Evolutionary conservation across 2,797 vertebrate genomes (phyloP).

Genomic region (Phrynocephalus vlangalii): DNA sequence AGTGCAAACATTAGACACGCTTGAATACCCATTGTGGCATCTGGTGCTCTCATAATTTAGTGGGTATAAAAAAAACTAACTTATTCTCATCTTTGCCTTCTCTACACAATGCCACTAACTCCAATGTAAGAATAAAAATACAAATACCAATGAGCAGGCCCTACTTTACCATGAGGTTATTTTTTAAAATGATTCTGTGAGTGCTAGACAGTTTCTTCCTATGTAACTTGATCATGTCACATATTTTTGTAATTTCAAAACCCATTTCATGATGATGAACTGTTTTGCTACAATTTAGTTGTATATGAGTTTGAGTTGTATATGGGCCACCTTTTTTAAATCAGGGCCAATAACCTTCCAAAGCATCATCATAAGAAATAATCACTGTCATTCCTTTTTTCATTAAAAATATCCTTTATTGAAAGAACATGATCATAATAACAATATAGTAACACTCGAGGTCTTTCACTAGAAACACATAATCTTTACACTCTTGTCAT

Average conservation of each 20-base stretch:
- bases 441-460: no score
- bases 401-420: background rate
- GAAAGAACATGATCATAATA: background rate
- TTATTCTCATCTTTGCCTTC: background rate
- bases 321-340: background rate
- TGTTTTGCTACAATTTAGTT: background rate
- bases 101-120: background rate
- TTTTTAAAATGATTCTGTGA: background rate
- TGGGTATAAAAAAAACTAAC: background rate
- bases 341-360: background rate
- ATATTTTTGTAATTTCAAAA: constrained; percentile 6
- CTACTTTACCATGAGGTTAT: background rate
- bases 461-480: no score
- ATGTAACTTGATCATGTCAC: background rate
- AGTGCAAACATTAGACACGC: background rate
- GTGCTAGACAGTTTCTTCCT: background rate
- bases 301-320: background rate
- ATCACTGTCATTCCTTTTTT: no score
- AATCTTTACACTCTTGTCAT: no score
- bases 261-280: background rate
- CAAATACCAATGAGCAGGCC: background rate
- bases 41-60: background rate
- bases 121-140: background rate
- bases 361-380: background rate
- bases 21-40: background rate